Base-by-base conservation (phyloP, 2,113 vertebrate genomes). In the Arenaria interpres region DNA sequence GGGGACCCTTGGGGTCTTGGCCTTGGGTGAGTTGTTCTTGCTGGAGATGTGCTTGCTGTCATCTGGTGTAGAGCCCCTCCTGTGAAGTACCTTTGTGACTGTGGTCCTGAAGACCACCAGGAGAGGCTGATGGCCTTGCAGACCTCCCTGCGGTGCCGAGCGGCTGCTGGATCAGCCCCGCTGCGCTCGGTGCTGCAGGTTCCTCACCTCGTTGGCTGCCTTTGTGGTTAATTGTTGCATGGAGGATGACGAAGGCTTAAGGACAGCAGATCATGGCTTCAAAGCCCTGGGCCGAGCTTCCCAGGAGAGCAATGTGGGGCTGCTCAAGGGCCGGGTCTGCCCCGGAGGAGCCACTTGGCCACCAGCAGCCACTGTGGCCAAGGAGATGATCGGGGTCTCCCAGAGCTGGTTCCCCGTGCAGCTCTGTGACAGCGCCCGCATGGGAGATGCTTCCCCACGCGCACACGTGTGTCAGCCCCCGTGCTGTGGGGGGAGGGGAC, bases 381-480 rank as follows among this genome's bases (percentile, higher is more conserved):
- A 41, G 68, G 76, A 41, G n/a, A 13, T 1, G 7, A 10, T 14
- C 2, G 1, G 19, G 0, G 0, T 8, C 64, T 15, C 45, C 20
- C 6, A 1, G 27, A 33, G 53, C 21, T 23, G 8, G 50, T 4
- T 51, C 37, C 63, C 33, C 20, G 3, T 30, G 67, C 46, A 39
- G 39, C 83, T 43, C 9, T 10, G n/a, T 35, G 56, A 37, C 46
- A 32, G 21, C 10, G 8, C 32, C 59, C 6, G 18, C 14, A 4
- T 33, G 66, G 64, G 66, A 37, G 56, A 62, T 0, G 14, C 12
- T 39, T 54, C 74, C 53, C 35, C 46, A 21, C 0, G 9, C 4
- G 6, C 4, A 10, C 12, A 1, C 2, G 5, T 2, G 39, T 28
- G 41, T 8, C 17, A 27, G 27, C 59, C 39, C 67, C 56, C 4